Percentiles rank a stretch among this genome's conserved stretches.
Conservation (phyloP, 2,888 invertebrate species). For the Ochropleura leucogaster region DNA sequence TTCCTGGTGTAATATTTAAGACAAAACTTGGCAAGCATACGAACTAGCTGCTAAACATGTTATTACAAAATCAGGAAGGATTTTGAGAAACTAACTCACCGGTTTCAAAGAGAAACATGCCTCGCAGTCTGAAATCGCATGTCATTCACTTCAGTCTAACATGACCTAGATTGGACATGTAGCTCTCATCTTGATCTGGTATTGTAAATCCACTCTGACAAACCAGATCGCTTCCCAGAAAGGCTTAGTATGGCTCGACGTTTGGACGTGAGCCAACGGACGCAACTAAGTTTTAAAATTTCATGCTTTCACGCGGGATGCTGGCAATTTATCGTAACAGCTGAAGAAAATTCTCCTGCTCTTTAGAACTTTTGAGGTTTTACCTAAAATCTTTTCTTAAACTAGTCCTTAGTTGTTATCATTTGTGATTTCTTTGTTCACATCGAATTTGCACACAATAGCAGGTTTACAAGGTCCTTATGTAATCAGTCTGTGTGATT, state of each 20-base stretch:
- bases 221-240: conserved; percentile 46
- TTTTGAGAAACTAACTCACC: conserved; percentile 12
- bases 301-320: conserved; percentile 43
- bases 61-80: conserved; percentile 47
- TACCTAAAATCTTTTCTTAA: conserved; percentile 5
- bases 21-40: conserved; percentile 49
- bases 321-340: conserved; percentile 34
- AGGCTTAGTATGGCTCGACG: conserved; percentile 43
- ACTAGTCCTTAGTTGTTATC: conserved; percentile 11
- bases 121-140: conserved; percentile 26
- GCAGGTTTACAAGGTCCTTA: conserved; percentile 41
- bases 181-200: conserved; percentile 52
- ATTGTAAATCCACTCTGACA: conserved; percentile 54
- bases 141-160: conserved; percentile 46
- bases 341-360: conserved; percentile 34
- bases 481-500: conserved; percentile 30
- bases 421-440: conserved; percentile 37
- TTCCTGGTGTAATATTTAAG: conserved; percentile 56
- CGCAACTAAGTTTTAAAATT: conserved; percentile 53
- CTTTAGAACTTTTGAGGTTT: conserved; percentile 16
- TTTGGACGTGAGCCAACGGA: conserved; percentile 61
- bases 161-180: conserved; percentile 58
- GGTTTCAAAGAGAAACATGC: conserved; percentile 27
- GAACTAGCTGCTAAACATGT: conserved; percentile 26
- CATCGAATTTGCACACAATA: conserved; percentile 46